A percentile compares a stretch with the other conserved stretches of the same genome.
Conservation (phyloP, 2,113 vertebrate genomes). For the Calonectris borealis region DNA sequence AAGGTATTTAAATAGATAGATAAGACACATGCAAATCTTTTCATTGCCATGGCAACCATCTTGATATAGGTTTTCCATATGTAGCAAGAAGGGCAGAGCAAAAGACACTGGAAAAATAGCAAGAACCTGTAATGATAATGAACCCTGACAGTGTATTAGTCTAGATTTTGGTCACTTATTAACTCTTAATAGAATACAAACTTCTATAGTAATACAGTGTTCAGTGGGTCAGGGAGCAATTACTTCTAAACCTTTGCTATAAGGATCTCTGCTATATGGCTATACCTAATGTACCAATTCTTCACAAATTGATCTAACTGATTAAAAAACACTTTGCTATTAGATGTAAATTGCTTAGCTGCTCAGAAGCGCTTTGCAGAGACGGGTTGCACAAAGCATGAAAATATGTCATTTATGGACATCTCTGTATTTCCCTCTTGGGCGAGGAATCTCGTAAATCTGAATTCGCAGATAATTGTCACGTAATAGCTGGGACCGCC, state of each 20-base stretch:
- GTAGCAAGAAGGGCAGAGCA: slow-evolving; percentile 84
- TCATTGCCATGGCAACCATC: slow-evolving; percentile 91
- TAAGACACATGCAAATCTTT: slow-evolving; percentile 95
- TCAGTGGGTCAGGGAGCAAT: slow-evolving; percentile 67
- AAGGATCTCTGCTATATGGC: slow-evolving; percentile 49
- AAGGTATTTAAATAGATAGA: slow-evolving; percentile 96
- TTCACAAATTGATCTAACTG: slow-evolving; percentile 69
- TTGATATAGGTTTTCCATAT: slow-evolving; percentile 91
- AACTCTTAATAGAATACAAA: slow-evolving; percentile 81
- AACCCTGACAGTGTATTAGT: slow-evolving; percentile 83
- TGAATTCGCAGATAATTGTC: not conserved
- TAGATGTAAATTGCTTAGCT: slow-evolving; percentile 59
- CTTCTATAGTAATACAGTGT: slow-evolving; percentile 65
- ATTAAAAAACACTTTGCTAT: slow-evolving; percentile 62
- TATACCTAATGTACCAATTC: slow-evolving; percentile 63
- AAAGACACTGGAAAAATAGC: slow-evolving; percentile 75
- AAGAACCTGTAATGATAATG: slow-evolving; percentile 81
- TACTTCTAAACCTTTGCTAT: slow-evolving; percentile 63
- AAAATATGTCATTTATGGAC: slow-evolving; percentile 51
- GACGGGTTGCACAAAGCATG: slow-evolving; percentile 18
- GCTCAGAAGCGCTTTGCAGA: slow-evolving; percentile 40
- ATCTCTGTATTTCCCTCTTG: slow-evolving; percentile 24
- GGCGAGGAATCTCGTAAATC: not conserved
- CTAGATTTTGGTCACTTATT: slow-evolving; percentile 84
- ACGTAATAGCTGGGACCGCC: not conserved